Percentiles rank a stretch among this genome's conserved stretches.
phyloP scores from a whole-genome alignment of 1,140 invertebrate genomes.

The Drosophila oshimai region DNA sequence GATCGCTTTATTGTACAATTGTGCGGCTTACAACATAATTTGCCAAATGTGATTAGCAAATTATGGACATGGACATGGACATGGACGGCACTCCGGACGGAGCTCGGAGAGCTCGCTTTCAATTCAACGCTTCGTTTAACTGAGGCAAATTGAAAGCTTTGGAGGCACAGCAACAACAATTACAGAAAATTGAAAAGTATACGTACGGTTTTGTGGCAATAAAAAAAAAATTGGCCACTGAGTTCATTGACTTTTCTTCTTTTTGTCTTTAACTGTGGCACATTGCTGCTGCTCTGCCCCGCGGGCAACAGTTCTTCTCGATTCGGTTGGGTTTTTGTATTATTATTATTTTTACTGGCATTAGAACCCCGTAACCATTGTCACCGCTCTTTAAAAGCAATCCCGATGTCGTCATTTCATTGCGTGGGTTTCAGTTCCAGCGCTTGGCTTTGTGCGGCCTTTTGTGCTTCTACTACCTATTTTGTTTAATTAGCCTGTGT shows the following conservation, averaged over 20 bases:
- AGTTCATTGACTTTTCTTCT: conserved; percentile 56
- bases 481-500: conserved; percentile 58
- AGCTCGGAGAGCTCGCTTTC: conserved; percentile 51
- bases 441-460: conserved; percentile 53
- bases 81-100: neutral
- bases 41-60: conserved; percentile 80
- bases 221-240: conserved; percentile 72
- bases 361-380: conserved; percentile 23
- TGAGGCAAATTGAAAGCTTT: conserved; percentile 75
- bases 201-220: conserved; percentile 55
- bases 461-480: conserved; percentile 39
- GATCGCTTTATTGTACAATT: conserved; percentile 69
- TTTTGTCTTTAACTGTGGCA: conserved; percentile 48
- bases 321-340: neutral
- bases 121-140: conserved; percentile 80
- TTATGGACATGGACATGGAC: conserved; percentile 58
- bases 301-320: conserved; percentile 8
- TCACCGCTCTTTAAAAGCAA: conserved; percentile 12
- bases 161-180: conserved; percentile 31
- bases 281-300: conserved; percentile 18
- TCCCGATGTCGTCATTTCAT: conserved; percentile 49
- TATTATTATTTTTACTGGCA: conserved; percentile 22
- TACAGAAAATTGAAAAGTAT: conserved; percentile 73
- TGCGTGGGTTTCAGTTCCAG: conserved; percentile 47
- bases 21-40: conserved; percentile 74